Conservation (phyloP, 2,888 invertebrate genomes). For the Agrilus cyanescens region DNA sequence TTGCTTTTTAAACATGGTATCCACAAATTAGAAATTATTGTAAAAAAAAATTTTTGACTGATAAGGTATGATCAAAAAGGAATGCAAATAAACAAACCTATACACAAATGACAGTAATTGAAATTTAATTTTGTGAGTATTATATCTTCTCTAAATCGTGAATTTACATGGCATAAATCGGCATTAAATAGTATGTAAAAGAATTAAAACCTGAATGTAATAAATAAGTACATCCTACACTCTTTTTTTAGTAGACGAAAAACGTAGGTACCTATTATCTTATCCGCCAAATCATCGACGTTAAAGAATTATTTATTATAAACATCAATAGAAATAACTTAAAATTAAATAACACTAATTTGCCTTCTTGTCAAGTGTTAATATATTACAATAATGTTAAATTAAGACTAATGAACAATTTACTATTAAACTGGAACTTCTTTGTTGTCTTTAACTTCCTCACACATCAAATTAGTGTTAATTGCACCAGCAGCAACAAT, state of each 20-base stretch:
- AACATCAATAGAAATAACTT: constrained; percentile 11
- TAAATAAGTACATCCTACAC: too few species aligned
- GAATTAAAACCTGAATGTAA: too few species aligned
- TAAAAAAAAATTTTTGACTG: too few species aligned
- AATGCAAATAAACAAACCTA: too few species aligned
- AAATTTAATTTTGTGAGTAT: constrained; percentile 6
- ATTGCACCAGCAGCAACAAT: neutral
- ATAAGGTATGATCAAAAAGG: too few species aligned
- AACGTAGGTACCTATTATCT: too few species aligned
- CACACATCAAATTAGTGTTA: constrained; percentile 4
- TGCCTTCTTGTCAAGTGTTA: constrained; percentile 9
- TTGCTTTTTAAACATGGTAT: too few species aligned
- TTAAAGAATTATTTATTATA: too few species aligned
- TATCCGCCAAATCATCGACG: too few species aligned
- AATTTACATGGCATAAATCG: constrained; percentile 8
- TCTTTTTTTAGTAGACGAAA: too few species aligned
- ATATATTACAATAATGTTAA: constrained; percentile 3
- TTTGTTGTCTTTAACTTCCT: constrained; percentile 5
- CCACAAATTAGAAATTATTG: too few species aligned
- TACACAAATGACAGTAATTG: too few species aligned
- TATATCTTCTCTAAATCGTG: constrained; percentile 8
- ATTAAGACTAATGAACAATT: constrained; percentile 7
- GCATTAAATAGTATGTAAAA: neutral
- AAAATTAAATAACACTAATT: constrained; percentile 4
- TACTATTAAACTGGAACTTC: constrained; percentile 11